Evolutionary conservation across 2,113 vertebrate species (phyloP).

Genomic region (Catagonus wagneri): DNA sequence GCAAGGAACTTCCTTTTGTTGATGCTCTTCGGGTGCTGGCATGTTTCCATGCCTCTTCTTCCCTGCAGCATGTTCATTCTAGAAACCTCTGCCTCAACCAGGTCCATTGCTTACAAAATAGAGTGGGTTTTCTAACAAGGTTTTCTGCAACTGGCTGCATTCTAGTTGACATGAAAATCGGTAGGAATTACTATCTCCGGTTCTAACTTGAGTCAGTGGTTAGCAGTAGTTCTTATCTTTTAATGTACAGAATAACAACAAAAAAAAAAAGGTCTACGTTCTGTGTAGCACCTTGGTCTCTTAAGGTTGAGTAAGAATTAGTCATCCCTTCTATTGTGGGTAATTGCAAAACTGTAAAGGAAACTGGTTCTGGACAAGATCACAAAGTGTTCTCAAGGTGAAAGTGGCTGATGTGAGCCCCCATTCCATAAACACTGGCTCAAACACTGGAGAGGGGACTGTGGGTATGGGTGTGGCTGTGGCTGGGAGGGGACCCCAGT

Average conservation of each 20-base stretch:
- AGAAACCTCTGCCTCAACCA: background rate
- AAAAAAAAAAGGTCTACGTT: too few species aligned
- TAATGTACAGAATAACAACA: background rate
- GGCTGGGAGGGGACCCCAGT: background rate
- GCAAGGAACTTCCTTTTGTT: fast-evolving
- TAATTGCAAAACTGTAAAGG: background rate
- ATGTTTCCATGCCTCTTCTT: background rate
- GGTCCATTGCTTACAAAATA: background rate
- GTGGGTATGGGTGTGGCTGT: too few species aligned
- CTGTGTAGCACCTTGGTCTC: background rate
- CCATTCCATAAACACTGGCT: too few species aligned
- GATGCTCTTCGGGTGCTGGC: background rate
- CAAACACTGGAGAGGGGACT: background rate
- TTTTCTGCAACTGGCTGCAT: background rate
- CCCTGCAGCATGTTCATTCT: background rate
- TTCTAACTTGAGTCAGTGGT: constrained; percentile 15
- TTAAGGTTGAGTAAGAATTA: background rate
- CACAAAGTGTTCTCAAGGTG: background rate
- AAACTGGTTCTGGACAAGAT: background rate
- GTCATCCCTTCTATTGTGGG: background rate
- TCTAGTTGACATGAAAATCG: constrained; percentile 12
- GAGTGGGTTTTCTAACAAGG: background rate
- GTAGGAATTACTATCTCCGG: background rate
- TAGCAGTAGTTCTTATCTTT: background rate
- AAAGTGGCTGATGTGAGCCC: background rate